Base-by-base conservation (phyloP, 2,797 vertebrate genomes). In the Semotilus atromaculatus region DNA sequence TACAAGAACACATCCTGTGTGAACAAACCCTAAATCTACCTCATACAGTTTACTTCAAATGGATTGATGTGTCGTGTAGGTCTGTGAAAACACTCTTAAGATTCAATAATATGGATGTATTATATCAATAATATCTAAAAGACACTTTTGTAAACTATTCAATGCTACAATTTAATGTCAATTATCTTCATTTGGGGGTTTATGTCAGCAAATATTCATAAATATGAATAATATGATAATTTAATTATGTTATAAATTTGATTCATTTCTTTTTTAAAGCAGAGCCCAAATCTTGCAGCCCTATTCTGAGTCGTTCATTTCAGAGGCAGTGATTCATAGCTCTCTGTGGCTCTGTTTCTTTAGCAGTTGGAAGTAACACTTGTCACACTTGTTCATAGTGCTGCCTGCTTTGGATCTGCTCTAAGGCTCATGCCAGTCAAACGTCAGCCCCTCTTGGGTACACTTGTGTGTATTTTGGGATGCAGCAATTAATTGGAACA, bases 381-480 rank as follows among this genome's bases (percentile, higher is more conserved):
- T 86, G 73, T 82, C 78, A 80, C 78, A 73, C 74, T 86, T 81
- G 55, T 85, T 55, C 68, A 75, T 64, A 29, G 53, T 84, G 88
- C 86, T 82, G 77, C 83, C 81, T 74, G 26, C 60, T 87, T 87
- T 84, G 77, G 81, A 62, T 87, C 66, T 38, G 81, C 86, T 84
- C 53, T 43, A 26, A 31, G 67, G 80, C 79, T 74, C 53, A 45
- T 82, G 84, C 73, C 86, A 85, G 78, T 66, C 51, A 83, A 84
- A 82, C 74, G 34, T 79, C 78, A 84, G 73, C 76, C 66, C 81
- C 81, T 58, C 60, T 87, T 82, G 84, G 84, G 86, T 79, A 82
- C 48, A 83, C 48, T 31, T 70, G 68, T 64, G 84, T 84, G 70
- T 87, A 87, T 86, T 87, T 89, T 89, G 83, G 88, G 73, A 87